phyloP scores from a whole-genome alignment of 30 jellyfish, hydroid and myxozoan genomes.

The Catostylus mosaicus region DNA sequence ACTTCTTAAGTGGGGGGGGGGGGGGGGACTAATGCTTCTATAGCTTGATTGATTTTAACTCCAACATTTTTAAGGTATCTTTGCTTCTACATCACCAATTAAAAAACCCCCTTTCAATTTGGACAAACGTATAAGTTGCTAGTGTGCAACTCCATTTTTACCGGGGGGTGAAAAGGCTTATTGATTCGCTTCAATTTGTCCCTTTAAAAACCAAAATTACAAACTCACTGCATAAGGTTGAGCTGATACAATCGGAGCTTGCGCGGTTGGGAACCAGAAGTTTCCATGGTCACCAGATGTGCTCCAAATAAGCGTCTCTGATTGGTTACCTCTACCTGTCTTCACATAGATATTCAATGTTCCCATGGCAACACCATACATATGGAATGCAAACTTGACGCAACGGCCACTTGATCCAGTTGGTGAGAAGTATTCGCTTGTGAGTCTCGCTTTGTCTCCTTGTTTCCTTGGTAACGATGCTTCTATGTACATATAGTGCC shows the following conservation, averaged over 20 bases:
- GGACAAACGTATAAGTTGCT: too few species aligned
- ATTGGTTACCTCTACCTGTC: conserved; percentile 86
- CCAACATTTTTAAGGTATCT: too few species aligned
- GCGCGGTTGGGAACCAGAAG: conserved; percentile 89
- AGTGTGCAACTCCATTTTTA: too few species aligned
- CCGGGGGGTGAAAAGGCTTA: too few species aligned
- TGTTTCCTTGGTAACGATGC: conserved; percentile 86
- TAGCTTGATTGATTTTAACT: too few species aligned
- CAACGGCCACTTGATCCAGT: conserved; percentile 83
- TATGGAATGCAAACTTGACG: conserved; percentile 86
- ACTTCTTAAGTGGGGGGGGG: too few species aligned
- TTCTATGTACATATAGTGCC: conserved; percentile 92
- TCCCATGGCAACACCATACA: conserved; percentile 94
- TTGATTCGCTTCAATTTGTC: too few species aligned
- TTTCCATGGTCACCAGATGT: conserved; percentile 96
- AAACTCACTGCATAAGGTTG: conserved; percentile 71
- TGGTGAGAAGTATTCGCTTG: conserved; percentile 74
- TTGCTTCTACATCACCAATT: too few species aligned
- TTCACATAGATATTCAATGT: conserved; percentile 82
- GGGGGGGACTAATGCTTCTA: too few species aligned
- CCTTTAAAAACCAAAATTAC: background rate
- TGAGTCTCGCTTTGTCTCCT: conserved; percentile 82
- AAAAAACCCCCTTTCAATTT: too few species aligned
- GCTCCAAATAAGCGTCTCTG: conserved; percentile 88
- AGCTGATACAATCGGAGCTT: conserved; percentile 84